Conservation (phyloP, 2,888 invertebrate species). For the Drosophila nigricruria region DNA sequence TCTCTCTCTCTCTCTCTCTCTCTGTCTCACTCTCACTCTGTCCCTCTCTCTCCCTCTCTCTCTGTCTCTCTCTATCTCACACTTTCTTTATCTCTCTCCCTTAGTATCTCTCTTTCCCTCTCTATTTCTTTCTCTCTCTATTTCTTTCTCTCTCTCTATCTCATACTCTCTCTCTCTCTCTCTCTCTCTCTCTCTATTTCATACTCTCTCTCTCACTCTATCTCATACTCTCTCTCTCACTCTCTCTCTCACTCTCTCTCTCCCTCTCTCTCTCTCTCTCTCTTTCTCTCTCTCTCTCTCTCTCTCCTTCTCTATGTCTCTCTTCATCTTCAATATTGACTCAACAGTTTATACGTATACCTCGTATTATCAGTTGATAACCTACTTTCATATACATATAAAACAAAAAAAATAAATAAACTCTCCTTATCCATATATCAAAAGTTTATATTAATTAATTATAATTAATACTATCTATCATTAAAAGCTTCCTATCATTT, state of each 20-base stretch:
- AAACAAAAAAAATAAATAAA: not conserved
- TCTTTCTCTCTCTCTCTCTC: not conserved
- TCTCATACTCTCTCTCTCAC: not conserved
- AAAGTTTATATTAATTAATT: not conserved
- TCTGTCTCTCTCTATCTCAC: not conserved
- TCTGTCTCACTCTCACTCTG: not conserved
- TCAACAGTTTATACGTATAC: not conserved
- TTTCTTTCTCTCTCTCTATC: not conserved
- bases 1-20: not conserved
- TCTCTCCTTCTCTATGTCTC: not conserved
- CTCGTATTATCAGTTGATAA: not conserved
- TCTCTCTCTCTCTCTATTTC: not conserved
- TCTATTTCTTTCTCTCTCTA: not conserved
- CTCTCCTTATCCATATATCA: not conserved
- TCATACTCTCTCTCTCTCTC: not conserved
- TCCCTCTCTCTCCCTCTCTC: not conserved
- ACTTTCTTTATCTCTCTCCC: not conserved
- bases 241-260: not conserved
- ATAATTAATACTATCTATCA: not conserved
- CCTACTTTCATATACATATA: not conserved
- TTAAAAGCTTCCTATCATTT: slow-evolving; percentile 1
- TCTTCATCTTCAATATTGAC: not conserved
- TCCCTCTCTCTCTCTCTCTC: not conserved
- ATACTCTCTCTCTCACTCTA: too few relatives aligned
- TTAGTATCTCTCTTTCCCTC: not conserved